Evolutionary conservation across 1,140 invertebrate genomes (phyloP).

Genomic region (Lordiphosa collinella): DNA sequence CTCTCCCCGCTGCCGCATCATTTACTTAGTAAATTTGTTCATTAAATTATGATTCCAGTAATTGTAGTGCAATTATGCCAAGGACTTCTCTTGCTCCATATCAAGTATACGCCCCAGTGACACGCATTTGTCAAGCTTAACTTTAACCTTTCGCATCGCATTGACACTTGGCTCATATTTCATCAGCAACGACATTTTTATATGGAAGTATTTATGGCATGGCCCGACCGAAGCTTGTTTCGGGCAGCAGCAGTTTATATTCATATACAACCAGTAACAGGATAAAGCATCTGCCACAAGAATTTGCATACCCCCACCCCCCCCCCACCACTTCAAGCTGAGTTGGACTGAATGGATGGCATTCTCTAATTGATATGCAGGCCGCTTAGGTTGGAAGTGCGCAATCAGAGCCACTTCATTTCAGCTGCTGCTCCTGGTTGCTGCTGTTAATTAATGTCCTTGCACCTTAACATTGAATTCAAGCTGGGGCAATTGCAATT

Average conservation of each 20-base stretch:
- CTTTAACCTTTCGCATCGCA: conserved; percentile 53
- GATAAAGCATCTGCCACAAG: conserved; percentile 28
- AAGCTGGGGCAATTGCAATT: conserved; percentile 63
- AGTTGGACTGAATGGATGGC: conserved; percentile 31
- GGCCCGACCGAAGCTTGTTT: conserved; percentile 3
- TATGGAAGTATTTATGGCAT: conserved; percentile 58
- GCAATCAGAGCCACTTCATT: conserved; percentile 71
- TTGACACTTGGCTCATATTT: conserved; percentile 30
- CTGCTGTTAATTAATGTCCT: conserved; percentile 72
- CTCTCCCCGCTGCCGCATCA: too few species aligned
- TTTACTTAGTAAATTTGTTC: conserved; percentile 32
- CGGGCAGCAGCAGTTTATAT: conserved; percentile 42
- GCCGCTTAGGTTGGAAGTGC: conserved; percentile 35
- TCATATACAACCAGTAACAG: conserved; percentile 6
- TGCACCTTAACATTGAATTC: conserved; percentile 67
- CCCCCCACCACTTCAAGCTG: conserved; percentile 3
- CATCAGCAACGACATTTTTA: conserved; percentile 15
- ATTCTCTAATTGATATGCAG: conserved; percentile 66
- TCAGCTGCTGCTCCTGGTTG: conserved; percentile 8
- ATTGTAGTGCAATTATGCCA: conserved; percentile 7
- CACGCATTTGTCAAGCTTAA: conserved; percentile 63
- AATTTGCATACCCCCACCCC: conserved; percentile 53
- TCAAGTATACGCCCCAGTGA: conserved; percentile 44
- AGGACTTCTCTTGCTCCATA: conserved; percentile 25
- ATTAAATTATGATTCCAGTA: conserved; percentile 31